phyloP scores from a whole-genome alignment of 2,888 invertebrate species.

The Nomada ferruginata region DNA sequence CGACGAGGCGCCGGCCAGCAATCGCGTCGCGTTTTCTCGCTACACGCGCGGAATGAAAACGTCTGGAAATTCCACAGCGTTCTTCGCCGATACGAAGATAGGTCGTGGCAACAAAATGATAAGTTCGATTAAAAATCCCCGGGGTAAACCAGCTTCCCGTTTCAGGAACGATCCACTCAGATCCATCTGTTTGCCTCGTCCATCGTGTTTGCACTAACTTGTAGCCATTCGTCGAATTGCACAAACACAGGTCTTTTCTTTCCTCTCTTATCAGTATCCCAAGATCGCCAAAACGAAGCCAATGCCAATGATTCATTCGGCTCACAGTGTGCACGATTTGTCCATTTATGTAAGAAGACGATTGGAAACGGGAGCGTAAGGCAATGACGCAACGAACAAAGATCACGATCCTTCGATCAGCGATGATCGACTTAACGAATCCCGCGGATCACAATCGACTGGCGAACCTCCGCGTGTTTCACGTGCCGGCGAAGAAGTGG shows the following conservation, averaged over 20 bases:
- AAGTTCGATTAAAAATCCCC: constrained; percentile 16
- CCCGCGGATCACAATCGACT: constrained; percentile 36
- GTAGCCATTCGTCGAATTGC: not conserved
- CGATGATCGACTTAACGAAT: constrained; percentile 21
- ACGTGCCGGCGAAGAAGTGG: constrained; percentile 59
- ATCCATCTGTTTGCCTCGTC: not conserved
- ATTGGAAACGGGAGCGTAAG: too few relatives aligned
- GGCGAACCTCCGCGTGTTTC: constrained; percentile 55
- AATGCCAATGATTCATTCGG: too few relatives aligned
- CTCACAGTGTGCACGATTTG: too few relatives aligned
- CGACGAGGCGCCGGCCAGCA: not conserved
- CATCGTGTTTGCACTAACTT: not conserved
- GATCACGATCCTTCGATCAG: too few relatives aligned
- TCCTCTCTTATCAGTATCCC: too few relatives aligned
- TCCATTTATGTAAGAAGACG: too few relatives aligned
- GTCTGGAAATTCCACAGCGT: constrained; percentile 20
- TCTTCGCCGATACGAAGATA: not conserved
- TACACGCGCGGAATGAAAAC: constrained; percentile 24
- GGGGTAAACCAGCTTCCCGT: not conserved
- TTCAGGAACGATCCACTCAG: not conserved
- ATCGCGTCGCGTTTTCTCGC: constrained; percentile 14
- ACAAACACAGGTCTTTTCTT: not conserved
- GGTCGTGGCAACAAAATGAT: not conserved
- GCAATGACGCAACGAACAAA: too few relatives aligned
- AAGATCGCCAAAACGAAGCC: too few relatives aligned